phyloP scores from a whole-genome alignment of 2,888 invertebrate species.

The Acleris cristana region DNA sequence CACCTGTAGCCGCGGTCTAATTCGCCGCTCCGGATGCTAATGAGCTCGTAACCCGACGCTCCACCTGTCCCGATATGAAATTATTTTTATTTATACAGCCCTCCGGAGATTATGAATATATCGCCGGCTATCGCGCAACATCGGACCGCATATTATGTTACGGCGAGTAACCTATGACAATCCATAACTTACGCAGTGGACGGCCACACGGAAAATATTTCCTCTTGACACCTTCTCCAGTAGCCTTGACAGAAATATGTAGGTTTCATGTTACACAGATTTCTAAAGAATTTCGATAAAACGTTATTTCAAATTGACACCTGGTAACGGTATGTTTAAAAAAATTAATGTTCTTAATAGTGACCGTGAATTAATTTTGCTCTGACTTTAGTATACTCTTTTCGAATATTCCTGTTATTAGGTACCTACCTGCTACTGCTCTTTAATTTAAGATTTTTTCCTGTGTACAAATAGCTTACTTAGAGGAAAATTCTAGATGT shows the following conservation, averaged over 20 bases:
- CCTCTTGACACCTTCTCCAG: slow-evolving; percentile 60
- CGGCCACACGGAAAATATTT: slow-evolving; percentile 50
- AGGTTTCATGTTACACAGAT: slow-evolving; percentile 44
- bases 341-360: slow-evolving; percentile 1
- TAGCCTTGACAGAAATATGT: slow-evolving; percentile 51
- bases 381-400: neutral
- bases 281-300: slow-evolving; percentile 23
- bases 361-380: neutral
- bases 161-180: slow-evolving; percentile 64
- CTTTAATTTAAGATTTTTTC: too few species aligned
- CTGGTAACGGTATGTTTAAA: slow-evolving; percentile 16
- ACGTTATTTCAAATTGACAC: slow-evolving; percentile 22
- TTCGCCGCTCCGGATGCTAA: slow-evolving; percentile 71
- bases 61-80: slow-evolving; percentile 77
- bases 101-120: slow-evolving; percentile 77
- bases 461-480: too few species aligned
- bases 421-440: too few species aligned
- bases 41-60: slow-evolving; percentile 75
- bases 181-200: slow-evolving; percentile 63
- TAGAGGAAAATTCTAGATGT: slow-evolving; percentile 10
- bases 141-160: slow-evolving; percentile 76
- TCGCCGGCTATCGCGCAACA: slow-evolving; percentile 67
- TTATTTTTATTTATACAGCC: slow-evolving; percentile 79
- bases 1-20: slow-evolving; percentile 71
- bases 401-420: neutral